Conservation (phyloP, 2,797 vertebrate genomes). For the Sebastes melanostomus region DNA sequence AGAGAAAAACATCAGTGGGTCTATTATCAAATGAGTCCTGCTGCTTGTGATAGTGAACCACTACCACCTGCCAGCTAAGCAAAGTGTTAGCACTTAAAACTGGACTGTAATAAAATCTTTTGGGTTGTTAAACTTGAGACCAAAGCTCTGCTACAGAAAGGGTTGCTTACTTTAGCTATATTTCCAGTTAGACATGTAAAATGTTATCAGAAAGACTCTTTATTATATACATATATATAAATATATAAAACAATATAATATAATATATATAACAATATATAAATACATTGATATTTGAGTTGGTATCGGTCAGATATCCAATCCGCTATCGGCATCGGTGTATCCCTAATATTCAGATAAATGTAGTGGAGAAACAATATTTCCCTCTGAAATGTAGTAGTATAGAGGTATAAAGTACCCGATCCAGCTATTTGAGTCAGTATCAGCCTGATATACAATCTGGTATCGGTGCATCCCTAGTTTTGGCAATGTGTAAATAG, state of each 20-base stretch:
- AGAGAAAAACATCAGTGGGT: constrained; percentile 31
- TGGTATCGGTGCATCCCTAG: neutral
- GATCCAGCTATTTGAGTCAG: neutral
- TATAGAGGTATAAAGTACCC: neutral
- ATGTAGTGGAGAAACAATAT: neutral
- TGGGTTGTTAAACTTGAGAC: neutral
- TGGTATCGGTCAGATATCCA: too few species aligned
- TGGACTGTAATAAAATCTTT: constrained; percentile 10
- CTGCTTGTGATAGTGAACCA: constrained; percentile 25
- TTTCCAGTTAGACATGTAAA: neutral
- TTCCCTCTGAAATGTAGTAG: neutral
- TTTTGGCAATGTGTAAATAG: constrained; percentile 4
- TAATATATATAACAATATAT: too few species aligned
- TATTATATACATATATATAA: neutral
- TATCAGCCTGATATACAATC: neutral
- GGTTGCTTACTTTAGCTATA: neutral
- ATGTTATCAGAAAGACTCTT: neutral
- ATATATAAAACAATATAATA: too few species aligned
- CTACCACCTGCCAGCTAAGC: constrained; percentile 32
- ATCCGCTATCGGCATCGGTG: too few species aligned
- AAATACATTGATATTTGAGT: too few species aligned
- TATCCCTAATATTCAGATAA: neutral
- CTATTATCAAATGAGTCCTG: constrained; percentile 45
- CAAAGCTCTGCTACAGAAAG: neutral
- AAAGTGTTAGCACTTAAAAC: constrained; percentile 17